Conservation (phyloP, 2,888 invertebrate genomes). For the Rhingia campestris region DNA sequence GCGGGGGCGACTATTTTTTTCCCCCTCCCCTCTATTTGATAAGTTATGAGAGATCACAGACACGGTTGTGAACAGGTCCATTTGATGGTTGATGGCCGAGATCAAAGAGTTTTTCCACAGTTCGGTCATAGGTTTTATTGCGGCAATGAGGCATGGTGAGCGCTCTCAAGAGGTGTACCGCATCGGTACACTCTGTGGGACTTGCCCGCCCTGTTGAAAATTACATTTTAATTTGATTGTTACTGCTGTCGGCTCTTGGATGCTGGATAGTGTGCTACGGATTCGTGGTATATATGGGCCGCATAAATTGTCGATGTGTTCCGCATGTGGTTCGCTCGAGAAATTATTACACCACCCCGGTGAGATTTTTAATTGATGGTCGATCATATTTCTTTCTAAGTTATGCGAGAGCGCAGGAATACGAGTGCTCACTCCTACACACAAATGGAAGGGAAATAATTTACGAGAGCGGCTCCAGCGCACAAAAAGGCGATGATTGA, state of each 20-base stretch:
- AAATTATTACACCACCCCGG: constrained; percentile 64
- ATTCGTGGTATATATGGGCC: constrained; percentile 31
- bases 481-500: constrained; percentile 61
- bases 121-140: constrained; percentile 71
- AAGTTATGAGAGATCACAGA: constrained; percentile 72
- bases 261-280: constrained; percentile 17
- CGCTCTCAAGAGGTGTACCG: constrained; percentile 12
- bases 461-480: constrained; percentile 37
- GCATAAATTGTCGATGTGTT: constrained; percentile 68
- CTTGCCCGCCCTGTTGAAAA: constrained; percentile 58
- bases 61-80: constrained; percentile 69
- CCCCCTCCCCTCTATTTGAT: constrained; percentile 29
- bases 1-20: constrained; percentile 8
- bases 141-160: constrained; percentile 37
- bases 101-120: constrained; percentile 69
- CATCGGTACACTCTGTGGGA: constrained; percentile 31
- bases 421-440: background rate
- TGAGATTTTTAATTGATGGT: constrained; percentile 71
- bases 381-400: constrained; percentile 70
- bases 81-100: constrained; percentile 63
- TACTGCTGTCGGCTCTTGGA: constrained; percentile 43
- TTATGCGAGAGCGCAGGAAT: constrained; percentile 47
- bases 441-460: constrained; percentile 46
- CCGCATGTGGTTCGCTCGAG: constrained; percentile 58
- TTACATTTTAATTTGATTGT: constrained; percentile 72